Percentiles rank a stretch among this genome's conserved stretches.
Conservation (phyloP, 2,888 invertebrate species). For the Drosophila fulvimacula region DNA sequence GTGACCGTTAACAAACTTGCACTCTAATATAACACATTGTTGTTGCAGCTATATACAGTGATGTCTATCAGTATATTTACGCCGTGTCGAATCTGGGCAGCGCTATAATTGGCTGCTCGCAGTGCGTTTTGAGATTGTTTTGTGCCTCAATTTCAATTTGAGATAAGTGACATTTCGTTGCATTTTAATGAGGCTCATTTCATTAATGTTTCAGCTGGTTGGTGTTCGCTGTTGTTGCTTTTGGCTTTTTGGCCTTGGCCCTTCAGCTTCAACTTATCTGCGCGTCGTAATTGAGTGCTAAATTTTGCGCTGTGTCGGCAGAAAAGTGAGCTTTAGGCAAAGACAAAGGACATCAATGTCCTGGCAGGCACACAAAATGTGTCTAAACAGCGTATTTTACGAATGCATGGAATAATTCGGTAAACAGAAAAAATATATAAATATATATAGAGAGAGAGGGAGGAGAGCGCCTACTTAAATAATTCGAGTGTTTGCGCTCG, state of each 20-base stretch:
- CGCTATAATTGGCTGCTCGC: slow-evolving; percentile 45
- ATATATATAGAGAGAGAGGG: slow-evolving; percentile 11
- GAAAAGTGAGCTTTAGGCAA: slow-evolving; percentile 25
- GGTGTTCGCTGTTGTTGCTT: slow-evolving; percentile 2
- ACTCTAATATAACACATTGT: slow-evolving; percentile 65
- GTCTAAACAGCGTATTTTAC: slow-evolving; percentile 73
- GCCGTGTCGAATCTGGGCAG: slow-evolving; percentile 53
- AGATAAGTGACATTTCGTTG: slow-evolving; percentile 81
- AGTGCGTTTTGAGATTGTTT: slow-evolving; percentile 60
- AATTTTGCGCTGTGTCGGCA: slow-evolving; percentile 72
- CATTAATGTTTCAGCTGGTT: slow-evolving; percentile 44
- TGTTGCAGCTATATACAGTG: slow-evolving; percentile 42
- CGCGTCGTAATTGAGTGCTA: slow-evolving; percentile 70
- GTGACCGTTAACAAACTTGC: slow-evolving; percentile 73
- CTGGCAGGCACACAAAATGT: slow-evolving; percentile 41
- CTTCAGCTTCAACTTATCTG: slow-evolving; percentile 64
- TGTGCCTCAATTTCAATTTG: slow-evolving; percentile 74
- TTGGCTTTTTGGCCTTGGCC: slow-evolving; percentile 24
- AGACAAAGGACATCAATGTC: slow-evolving; percentile 50
- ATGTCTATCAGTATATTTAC: slow-evolving; percentile 71
- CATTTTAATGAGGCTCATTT: slow-evolving; percentile 80
- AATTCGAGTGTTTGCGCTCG: slow-evolving; percentile 68
- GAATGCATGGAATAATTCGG: slow-evolving; percentile 77
- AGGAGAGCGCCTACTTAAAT: slow-evolving; percentile 48
- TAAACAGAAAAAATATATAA: slow-evolving; percentile 10